Base-by-base conservation (phyloP, 2,888 invertebrate genomes). In the Diaprepes abbreviatus region DNA sequence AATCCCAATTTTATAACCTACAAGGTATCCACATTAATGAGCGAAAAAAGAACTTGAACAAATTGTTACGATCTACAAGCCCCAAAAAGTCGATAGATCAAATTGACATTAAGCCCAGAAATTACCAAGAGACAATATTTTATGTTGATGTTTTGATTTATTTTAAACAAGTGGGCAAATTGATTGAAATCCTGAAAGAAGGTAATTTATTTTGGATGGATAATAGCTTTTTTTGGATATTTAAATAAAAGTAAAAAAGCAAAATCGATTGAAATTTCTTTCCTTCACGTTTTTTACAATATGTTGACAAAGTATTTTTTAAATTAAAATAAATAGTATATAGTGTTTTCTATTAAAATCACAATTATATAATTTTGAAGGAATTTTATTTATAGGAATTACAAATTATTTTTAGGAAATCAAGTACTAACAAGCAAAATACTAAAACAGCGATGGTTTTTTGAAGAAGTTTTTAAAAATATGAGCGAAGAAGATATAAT, bases 71-170 rank as follows among this genome's bases (percentile, higher is more conserved):
- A 19, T 70, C 59, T 17, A 52, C 62, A 1, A 33, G 48, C 16
- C 21, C 45, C 12, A 45, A 59, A 28, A 50, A 55, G 45, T 60
- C 62, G 10, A 33, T 67, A 33, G 66, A 70, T 24, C 24, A 24
- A 14, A 38, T 60, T 33, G 63, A 62, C 3, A 54, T 78, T 1
- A 19, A 74, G 19, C 76, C 78, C 3, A 69, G 33, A 65, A 77
- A 66, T 57, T 75, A 75, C 50, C 70, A 77, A 28, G 76, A 79
- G 72, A 68, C 63, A 16, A 63, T 76, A 52, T 75, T 79, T 55
- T 72, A 74, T 62, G 50, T 78, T 10, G 76, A 77, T 48, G 40
- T 74, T 33, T 62, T 79, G 17, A 74, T 79, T 43, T 70, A 73
- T 52, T 77, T 75, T 43, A 74, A 71, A 45, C 70, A 66, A 33